Evolutionary conservation across 2,888 invertebrate species (phyloP).

Genomic region (Megastigmus dorsalis): DNA sequence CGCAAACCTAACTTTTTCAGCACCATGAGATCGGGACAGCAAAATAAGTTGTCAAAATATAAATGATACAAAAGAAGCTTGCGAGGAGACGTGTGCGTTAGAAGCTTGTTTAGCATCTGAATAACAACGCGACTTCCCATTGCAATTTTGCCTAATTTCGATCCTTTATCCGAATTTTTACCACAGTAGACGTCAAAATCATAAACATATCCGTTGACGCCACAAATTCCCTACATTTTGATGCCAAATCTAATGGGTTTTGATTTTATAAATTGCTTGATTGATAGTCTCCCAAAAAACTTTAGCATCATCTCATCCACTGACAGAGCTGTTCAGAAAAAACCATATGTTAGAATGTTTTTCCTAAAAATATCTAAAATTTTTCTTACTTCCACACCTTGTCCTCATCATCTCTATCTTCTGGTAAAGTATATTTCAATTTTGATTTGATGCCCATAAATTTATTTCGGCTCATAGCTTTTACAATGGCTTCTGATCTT

Average conservation of each 20-base stretch:
- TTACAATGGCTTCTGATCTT: slow-evolving; percentile 27
- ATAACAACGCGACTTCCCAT: slow-evolving; percentile 33
- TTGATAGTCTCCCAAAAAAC: slow-evolving; percentile 8
- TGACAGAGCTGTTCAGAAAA: slow-evolving; percentile 20
- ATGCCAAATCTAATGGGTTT: slow-evolving; percentile 24
- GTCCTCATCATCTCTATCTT: slow-evolving; percentile 34
- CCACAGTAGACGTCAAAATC: slow-evolving; percentile 33
- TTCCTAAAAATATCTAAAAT: slow-evolving; percentile 6
- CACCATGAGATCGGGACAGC: slow-evolving; percentile 26
- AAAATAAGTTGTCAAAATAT: slow-evolving; percentile 43
- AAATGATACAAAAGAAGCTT: slow-evolving; percentile 4
- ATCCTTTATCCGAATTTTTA: slow-evolving; percentile 11
- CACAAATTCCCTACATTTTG: slow-evolving; percentile 11
- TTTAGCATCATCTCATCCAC: slow-evolving; percentile 27
- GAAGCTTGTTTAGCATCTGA: slow-evolving; percentile 20
- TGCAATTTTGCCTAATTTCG: not conserved
- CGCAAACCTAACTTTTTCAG: slow-evolving; percentile 23
- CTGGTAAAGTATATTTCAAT: slow-evolving; percentile 7
- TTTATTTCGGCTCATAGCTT: slow-evolving; percentile 25
- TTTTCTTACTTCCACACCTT: slow-evolving; percentile 19
- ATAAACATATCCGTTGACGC: slow-evolving; percentile 15
- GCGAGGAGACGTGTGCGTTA: not conserved
- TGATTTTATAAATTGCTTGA: slow-evolving; percentile 11
- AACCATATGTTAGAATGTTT: slow-evolving; percentile 41
- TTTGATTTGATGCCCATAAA: slow-evolving; percentile 41